phyloP scores from a whole-genome alignment of 2,888 invertebrate species.

The Willowsia nigromaculata region DNA sequence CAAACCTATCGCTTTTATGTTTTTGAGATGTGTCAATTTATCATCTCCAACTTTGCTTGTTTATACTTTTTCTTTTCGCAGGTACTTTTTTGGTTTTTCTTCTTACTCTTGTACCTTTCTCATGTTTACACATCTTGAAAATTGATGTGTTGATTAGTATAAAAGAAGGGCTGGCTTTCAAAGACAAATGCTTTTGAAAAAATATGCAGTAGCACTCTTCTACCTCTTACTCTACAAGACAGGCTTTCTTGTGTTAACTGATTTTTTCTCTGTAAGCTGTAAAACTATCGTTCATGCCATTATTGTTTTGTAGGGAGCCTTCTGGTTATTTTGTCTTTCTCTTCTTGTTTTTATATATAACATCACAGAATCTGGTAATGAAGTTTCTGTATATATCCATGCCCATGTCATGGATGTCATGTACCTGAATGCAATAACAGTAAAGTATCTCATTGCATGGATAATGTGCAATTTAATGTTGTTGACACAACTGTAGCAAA shows the following conservation, averaged over 20 bases:
- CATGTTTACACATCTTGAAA: neutral
- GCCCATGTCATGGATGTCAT: too few relatives aligned
- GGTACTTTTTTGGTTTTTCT: neutral
- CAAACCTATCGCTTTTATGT: neutral
- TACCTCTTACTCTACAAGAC: neutral
- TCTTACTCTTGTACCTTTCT: neutral
- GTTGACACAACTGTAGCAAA: neutral
- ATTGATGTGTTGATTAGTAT: too few relatives aligned
- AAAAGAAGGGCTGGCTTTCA: too few relatives aligned
- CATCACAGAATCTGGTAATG: neutral
- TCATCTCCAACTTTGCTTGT: neutral
- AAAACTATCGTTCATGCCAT: neutral
- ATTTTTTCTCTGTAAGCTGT: neutral
- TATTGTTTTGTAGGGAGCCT: neutral
- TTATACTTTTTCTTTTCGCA: neutral
- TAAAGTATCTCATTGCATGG: neutral
- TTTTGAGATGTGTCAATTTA: neutral
- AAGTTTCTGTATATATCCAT: neutral
- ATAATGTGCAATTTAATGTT: neutral
- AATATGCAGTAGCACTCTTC: too few relatives aligned
- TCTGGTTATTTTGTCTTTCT: slow-evolving; percentile 12
- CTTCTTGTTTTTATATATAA: neutral
- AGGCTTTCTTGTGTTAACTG: neutral
- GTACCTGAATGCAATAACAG: neutral
- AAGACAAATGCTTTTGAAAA: too few relatives aligned